Conservation (phyloP, 2,113 vertebrate genomes). For the Vulpes lagopus region DNA sequence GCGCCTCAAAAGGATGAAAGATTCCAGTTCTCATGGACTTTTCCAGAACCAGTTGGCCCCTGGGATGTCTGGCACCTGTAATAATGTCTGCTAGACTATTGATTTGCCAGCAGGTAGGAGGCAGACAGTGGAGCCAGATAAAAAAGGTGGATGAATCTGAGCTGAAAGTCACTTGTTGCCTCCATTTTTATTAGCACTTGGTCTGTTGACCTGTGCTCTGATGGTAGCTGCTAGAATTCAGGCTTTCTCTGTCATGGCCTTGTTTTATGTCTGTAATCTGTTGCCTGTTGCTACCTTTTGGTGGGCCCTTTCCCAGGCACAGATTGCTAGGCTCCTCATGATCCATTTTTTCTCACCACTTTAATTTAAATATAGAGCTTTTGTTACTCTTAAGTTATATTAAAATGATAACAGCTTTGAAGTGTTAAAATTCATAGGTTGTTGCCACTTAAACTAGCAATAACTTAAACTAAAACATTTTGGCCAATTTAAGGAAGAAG, state of each 20-base stretch:
- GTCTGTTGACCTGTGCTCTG: not conserved
- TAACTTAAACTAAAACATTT: not conserved
- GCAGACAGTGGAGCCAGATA: not conserved
- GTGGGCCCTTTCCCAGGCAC: not conserved
- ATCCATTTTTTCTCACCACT: not conserved
- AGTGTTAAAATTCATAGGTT: not conserved
- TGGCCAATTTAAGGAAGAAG: not conserved
- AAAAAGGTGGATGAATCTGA: not conserved
- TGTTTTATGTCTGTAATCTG: not conserved
- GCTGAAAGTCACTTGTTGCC: not conserved
- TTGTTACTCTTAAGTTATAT: not conserved
- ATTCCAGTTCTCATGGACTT: not conserved
- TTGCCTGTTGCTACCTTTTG: not conserved
- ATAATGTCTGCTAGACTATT: conserved; percentile 18
- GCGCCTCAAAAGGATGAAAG: not conserved
- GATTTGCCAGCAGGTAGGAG: not conserved
- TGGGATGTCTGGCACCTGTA: not conserved
- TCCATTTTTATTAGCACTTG: not conserved
- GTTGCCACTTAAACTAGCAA: not conserved
- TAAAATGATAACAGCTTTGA: not conserved
- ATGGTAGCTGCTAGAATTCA: not conserved
- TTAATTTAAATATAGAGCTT: not conserved
- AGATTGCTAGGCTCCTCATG: not conserved
- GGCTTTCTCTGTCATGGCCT: not conserved
- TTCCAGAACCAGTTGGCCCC: not conserved